Evolutionary conservation across 2,797 vertebrate species (phyloP), one percentile per base, ranked within the genome.

Genomic region (Urocyon cinereoargenteus): DNA sequence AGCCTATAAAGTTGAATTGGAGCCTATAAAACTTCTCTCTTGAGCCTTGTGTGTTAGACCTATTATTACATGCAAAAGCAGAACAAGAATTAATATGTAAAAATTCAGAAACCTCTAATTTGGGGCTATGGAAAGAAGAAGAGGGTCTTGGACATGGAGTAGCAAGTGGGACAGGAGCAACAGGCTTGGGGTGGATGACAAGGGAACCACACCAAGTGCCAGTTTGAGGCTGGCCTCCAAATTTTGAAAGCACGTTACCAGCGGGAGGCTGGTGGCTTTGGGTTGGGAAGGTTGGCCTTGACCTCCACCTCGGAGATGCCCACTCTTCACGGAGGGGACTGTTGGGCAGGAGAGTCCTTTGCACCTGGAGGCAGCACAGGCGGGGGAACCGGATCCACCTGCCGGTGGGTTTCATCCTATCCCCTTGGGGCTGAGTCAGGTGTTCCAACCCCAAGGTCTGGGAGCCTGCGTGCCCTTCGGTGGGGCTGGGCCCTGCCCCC

Each of bases 241-340:
- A 51, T 55, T n/a, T 59, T 70, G 59, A 40, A 51, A 61, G n/a
- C 10, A 7, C 19, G 0, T 75, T 66, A 70, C 22, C 21, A 2
- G 62, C 26, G 15, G 3, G 26, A 26, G 55, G 26, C 31, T 1
- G 22, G n/a, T 57, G 21, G 73, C 36, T 3, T 10, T 21, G 22
- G 21, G 9, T n/a, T 34, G 18, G 26, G 10, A 11, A 62, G 68
- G 6, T 55, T 85, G 62, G 19, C 62, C 1, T 9, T 13, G 4
- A 68, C 5, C 2, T 12, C 9, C 2, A 9, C 16, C 10, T 51
- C 0, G 0, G 21, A 22, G 45, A 7, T 0, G 3, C 31, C 70
- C 18, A 7, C 62, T 78, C 53, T 73, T 55, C 7, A 16, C 31
- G 6, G 16, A 6, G 12, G 28, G 31, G 7, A 6, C 72, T 24